Evolutionary conservation across 2,888 invertebrate genomes (phyloP).

Genomic region (Macrosoma leucophasiata): DNA sequence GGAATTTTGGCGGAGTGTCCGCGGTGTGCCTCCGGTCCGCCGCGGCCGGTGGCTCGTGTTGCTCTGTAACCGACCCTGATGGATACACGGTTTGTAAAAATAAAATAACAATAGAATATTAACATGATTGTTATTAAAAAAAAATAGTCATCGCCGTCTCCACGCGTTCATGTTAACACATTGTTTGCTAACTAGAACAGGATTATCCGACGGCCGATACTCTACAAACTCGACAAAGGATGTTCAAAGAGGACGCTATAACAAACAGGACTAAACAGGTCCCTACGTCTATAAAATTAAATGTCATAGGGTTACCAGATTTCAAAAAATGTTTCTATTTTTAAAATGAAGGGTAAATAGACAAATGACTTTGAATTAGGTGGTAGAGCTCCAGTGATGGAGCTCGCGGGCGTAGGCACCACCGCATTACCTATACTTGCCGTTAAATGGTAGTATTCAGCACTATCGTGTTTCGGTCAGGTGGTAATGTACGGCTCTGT

Average conservation of each 20-base stretch:
- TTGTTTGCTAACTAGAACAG: conserved; percentile 34
- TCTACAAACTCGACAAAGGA: conserved; percentile 31
- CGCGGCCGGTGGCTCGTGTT: no score
- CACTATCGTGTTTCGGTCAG: no score
- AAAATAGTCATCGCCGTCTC: conserved; percentile 17
- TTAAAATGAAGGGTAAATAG: neutral
- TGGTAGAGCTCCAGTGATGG: no score
- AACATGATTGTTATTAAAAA: neutral
- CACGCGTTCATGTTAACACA: conserved; percentile 18
- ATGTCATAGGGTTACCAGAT: conserved; percentile 1
- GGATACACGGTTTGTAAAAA: no score
- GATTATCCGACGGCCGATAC: conserved; percentile 35
- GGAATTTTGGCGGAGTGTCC: no score
- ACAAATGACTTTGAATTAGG: neutral
- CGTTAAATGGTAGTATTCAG: no score
- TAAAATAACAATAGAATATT: no score
- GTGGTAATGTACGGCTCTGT: no score
- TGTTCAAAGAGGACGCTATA: conserved; percentile 19
- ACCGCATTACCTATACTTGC: no score
- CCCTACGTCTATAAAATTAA: conserved; percentile 6
- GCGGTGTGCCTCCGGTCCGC: no score
- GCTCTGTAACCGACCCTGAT: no score
- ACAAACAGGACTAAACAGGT: conserved; percentile 3
- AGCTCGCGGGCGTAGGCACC: no score
- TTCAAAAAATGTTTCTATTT: neutral